Evolutionary conservation across 2,797 vertebrate species (phyloP), one percentile per base, ranked within the genome.

Genomic region (Neostethus bicornis): DNA sequence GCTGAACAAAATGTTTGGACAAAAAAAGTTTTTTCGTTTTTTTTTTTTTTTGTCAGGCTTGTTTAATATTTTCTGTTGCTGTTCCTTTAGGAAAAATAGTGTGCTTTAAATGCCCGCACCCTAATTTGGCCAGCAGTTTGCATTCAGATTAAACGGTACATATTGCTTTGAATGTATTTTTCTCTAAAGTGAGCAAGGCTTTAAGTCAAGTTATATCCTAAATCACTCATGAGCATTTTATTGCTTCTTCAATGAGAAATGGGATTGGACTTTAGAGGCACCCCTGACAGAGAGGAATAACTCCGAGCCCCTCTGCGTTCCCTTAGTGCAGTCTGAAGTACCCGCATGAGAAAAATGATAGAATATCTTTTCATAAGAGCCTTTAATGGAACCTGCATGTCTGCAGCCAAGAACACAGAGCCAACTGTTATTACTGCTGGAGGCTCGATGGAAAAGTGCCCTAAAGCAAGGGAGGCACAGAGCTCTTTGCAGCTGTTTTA

Each of bases 331-430:
- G 58, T 75, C 53, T 67, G 54, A 75, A 73, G 49, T 70, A 53
- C 62, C 75, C 57, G n/a, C n/a, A 59, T 70, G 69, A 70, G 48
- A 76, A 64, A 85, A 78, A 77, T 17, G 42, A 71, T 61, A 51
- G 66, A 80, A 85, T 86, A 85, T 80, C 66, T 84, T 85, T 87
- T 85, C 74, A 84, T 78, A 78, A 82, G 66, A 79, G 48, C 44
- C 57, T 78, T 85, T 79, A 89, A 85, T 84, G 70, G 76, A 79
- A 72, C 64, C 71, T 57, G 51, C 67, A 62, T 13, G 44, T 53
- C 58, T 39, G 47, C 63, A 54, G 63, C 61, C 69, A 72, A 66
- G 61, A 68, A 69, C 46, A 59, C 44, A 69, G 71, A 75, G 65
- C 68, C 50, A 70, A 59, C 66, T 78, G 57, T 71, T 77, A 83